Evolutionary conservation across 2,113 vertebrate species (phyloP).

Genomic region (Eublepharis macularius): DNA sequence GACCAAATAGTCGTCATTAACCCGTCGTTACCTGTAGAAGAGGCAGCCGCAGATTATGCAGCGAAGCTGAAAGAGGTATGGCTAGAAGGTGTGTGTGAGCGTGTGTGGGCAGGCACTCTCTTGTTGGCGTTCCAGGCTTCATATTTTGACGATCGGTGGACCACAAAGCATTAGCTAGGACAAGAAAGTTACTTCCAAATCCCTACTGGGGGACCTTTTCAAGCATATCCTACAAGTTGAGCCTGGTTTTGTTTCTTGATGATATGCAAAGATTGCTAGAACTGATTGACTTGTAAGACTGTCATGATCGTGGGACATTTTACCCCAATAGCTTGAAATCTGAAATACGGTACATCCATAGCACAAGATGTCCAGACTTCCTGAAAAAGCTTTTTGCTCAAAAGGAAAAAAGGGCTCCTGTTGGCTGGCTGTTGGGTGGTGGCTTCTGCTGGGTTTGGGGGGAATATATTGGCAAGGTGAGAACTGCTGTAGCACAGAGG

Average conservation of each 20-base stretch:
- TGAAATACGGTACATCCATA: background rate
- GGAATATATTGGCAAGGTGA: background rate
- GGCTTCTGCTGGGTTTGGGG: background rate
- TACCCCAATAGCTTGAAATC: background rate
- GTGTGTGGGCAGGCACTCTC: background rate
- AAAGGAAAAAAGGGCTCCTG: background rate
- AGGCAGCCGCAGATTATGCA: slow-evolving; percentile 87
- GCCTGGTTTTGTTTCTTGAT: background rate
- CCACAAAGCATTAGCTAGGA: background rate
- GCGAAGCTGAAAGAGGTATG: slow-evolving; percentile 82
- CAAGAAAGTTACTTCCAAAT: background rate
- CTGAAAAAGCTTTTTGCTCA: background rate
- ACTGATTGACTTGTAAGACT: background rate
- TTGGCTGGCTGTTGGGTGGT: no score
- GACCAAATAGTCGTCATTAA: slow-evolving; percentile 80
- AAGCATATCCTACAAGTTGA: background rate
- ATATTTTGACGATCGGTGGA: background rate
- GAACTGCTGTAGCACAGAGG: no score
- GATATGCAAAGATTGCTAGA: background rate
- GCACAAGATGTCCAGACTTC: background rate
- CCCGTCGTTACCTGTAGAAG: slow-evolving; percentile 75
- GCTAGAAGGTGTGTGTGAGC: background rate
- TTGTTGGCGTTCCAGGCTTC: background rate
- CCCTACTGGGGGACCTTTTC: background rate
- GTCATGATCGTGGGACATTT: background rate